phyloP scores from a whole-genome alignment of 2,888 invertebrate genomes.

The Stegophylla sp. region DNA sequence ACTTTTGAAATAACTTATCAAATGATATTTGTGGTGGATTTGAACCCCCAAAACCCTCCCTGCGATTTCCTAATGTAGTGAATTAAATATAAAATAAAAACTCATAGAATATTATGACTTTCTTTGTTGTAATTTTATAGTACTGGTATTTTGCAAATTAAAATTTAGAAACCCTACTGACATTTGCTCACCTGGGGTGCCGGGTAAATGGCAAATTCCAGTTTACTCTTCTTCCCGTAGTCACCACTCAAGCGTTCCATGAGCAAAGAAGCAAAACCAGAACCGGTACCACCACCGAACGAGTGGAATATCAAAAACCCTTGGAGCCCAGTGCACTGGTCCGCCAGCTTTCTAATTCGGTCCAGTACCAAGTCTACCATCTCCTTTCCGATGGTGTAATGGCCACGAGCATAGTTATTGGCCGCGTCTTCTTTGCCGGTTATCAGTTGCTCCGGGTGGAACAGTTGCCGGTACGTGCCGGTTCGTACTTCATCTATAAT shows the following conservation, averaged over 20 bases:
- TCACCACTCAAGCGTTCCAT: conserved; percentile 72
- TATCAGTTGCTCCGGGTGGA: conserved; percentile 96
- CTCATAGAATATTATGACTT: too few relatives aligned
- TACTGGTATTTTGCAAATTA: too few relatives aligned
- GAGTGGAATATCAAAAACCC: conserved; percentile 71
- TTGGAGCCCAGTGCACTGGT: conserved; percentile 81
- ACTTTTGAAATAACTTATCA: too few relatives aligned
- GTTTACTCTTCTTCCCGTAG: conserved; percentile 71
- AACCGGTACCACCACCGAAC: conserved; percentile 69
- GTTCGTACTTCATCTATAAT: conserved; percentile 83
- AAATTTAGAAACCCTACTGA: too few relatives aligned
- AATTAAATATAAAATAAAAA: too few relatives aligned
- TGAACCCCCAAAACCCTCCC: too few relatives aligned
- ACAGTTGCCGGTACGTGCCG: conserved; percentile 91
- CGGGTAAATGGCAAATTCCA: conserved; percentile 71
- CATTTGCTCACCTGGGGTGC: conserved; percentile 68
- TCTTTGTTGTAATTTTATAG: too few relatives aligned
- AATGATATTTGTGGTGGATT: conserved; percentile 66
- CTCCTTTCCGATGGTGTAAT: conserved; percentile 95
- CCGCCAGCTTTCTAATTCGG: conserved; percentile 80
- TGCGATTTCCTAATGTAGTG: too few relatives aligned
- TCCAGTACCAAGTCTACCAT: conserved; percentile 89
- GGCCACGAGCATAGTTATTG: conserved; percentile 96
- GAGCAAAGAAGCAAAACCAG: conserved; percentile 70
- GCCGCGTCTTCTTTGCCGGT: conserved; percentile 97